A percentile compares a stretch with the other conserved stretches of the same genome.
Evolutionary conservation across 2,888 invertebrate species (phyloP).

Genomic region (Scaptomyza polygonia): DNA sequence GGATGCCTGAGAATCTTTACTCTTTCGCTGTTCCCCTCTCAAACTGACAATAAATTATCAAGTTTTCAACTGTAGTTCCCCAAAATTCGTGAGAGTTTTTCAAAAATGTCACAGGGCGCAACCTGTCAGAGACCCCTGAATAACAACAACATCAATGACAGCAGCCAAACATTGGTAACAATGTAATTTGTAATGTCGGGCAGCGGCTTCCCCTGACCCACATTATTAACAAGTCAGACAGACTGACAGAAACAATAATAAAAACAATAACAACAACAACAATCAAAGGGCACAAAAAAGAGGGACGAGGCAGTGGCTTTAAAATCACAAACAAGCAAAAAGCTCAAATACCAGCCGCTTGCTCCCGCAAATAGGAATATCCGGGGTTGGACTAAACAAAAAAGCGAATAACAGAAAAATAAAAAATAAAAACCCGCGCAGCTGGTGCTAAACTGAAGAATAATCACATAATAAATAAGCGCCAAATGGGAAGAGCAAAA

Average conservation of each 20-base stretch:
- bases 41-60: slow-evolving; percentile 31
- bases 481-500: slow-evolving; percentile 29
- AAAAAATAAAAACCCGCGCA: slow-evolving; percentile 34
- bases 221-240: slow-evolving; percentile 49
- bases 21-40: background rate
- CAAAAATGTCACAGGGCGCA: slow-evolving; percentile 40
- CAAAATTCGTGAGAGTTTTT: slow-evolving; percentile 33
- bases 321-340: slow-evolving; percentile 61
- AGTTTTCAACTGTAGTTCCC: slow-evolving; percentile 47
- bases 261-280: slow-evolving; percentile 39
- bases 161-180: slow-evolving; percentile 60
- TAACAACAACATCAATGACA: slow-evolving; percentile 8
- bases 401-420: slow-evolving; percentile 10
- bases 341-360: slow-evolving; percentile 64
- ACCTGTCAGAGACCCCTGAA: slow-evolving; percentile 34
- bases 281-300: slow-evolving; percentile 6
- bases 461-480: slow-evolving; percentile 78
- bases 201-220: slow-evolving; percentile 37
- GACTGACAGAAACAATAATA: slow-evolving; percentile 36
- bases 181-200: slow-evolving; percentile 63
- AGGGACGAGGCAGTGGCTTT: slow-evolving; percentile 34
- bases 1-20: slow-evolving; percentile 32
- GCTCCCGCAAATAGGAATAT: slow-evolving; percentile 46
- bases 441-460: slow-evolving; percentile 66
- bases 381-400: slow-evolving; percentile 18